phyloP scores from a whole-genome alignment of 2,888 invertebrate species.

The Trachelus tabidus region DNA sequence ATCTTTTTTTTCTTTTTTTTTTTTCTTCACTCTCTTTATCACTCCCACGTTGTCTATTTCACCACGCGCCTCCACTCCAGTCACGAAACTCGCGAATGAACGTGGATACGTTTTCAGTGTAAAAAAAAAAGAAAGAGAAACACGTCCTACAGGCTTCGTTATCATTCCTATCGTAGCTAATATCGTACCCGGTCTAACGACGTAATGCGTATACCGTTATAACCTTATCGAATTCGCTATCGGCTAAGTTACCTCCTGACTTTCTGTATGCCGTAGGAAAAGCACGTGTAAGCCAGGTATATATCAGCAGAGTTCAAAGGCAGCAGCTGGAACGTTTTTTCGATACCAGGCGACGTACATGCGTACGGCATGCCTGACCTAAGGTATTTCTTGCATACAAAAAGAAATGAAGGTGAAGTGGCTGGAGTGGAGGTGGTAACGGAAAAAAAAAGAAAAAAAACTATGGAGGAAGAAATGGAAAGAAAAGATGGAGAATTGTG shows the following conservation, averaged over 20 bases:
- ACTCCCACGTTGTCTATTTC: neutral
- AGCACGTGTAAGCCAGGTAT: neutral
- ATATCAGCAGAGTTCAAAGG: neutral
- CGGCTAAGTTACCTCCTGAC: neutral
- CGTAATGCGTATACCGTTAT: neutral
- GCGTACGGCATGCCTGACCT: neutral
- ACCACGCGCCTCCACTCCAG: neutral
- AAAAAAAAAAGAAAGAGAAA: neutral
- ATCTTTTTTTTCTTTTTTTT: neutral
- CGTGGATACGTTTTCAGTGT: neutral
- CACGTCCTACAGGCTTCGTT: neutral
- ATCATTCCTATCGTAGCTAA: neutral
- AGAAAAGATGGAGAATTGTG: conserved; percentile 18
- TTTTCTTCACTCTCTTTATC: neutral
- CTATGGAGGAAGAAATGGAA: conserved; percentile 8
- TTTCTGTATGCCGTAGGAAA: neutral
- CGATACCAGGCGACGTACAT: neutral
- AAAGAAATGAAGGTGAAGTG: neutral
- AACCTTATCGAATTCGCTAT: neutral
- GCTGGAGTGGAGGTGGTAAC: neutral
- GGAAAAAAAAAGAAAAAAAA: neutral
- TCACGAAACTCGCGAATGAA: neutral
- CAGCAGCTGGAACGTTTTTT: neutral
- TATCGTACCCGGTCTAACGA: neutral
- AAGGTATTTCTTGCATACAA: neutral